Conservation (phyloP, 2,113 vertebrate species). For the Platichthys flesus region DNA sequence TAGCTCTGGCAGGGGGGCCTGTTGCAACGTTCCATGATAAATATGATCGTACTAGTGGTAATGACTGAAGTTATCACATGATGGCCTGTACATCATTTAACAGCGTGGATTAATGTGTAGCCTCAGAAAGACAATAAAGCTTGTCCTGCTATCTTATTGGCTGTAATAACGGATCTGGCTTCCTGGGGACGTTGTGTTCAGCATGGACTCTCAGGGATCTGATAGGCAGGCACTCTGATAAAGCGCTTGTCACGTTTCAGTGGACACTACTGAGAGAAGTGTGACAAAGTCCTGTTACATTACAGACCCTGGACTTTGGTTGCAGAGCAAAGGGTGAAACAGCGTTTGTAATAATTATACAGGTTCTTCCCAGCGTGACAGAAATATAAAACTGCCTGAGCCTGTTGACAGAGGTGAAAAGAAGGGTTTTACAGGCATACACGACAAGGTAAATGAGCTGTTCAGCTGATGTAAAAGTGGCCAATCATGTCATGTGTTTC, state of each 20-base stretch:
- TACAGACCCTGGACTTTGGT: slow-evolving; percentile 74
- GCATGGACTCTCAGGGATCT: slow-evolving; percentile 58
- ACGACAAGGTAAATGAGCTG: slow-evolving; percentile 25
- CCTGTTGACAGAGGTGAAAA: slow-evolving; percentile 33
- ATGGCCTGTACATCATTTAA: slow-evolving; percentile 41
- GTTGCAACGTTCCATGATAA: slow-evolving; percentile 54
- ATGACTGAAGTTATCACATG: slow-evolving; percentile 78
- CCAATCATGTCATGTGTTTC: slow-evolving; percentile 17
- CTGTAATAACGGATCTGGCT: slow-evolving; percentile 57
- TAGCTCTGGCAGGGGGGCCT: not conserved
- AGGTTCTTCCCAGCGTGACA: slow-evolving; percentile 54
- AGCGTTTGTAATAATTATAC: slow-evolving; percentile 77
- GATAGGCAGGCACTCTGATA: slow-evolving; percentile 71
- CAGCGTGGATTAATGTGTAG: slow-evolving; percentile 79
- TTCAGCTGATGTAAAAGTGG: slow-evolving; percentile 14
- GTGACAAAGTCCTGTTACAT: slow-evolving; percentile 74
- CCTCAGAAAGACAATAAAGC: slow-evolving; percentile 71
- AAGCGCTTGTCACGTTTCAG: slow-evolving; percentile 75
- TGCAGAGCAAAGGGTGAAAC: slow-evolving; percentile 58
- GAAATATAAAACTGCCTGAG: slow-evolving; percentile 49
- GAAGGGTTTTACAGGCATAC: not conserved
- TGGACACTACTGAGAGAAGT: slow-evolving; percentile 57
- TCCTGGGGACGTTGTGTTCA: slow-evolving; percentile 65
- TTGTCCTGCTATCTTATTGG: slow-evolving; percentile 58
- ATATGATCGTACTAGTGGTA: slow-evolving; percentile 68